A percentile compares a stretch with the other conserved stretches of the same genome.
Conservation (phyloP, 1,140 invertebrate genomes). For the Rhopalosiphum padi region DNA sequence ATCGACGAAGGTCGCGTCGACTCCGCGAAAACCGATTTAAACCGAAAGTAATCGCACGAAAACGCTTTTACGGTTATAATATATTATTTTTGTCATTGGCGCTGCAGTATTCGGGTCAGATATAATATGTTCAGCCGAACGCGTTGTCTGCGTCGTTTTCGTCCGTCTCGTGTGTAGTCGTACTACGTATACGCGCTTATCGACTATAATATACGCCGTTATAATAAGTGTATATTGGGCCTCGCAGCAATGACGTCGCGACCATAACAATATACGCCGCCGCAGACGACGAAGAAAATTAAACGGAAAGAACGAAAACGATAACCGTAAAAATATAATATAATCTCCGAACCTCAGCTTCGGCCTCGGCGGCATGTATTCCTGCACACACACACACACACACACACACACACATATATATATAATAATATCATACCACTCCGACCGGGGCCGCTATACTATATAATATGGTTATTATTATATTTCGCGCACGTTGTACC, state of each 20-base stretch:
- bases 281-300: constrained; percentile 2
- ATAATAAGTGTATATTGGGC: constrained; percentile 49
- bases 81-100: no score
- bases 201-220: not conserved
- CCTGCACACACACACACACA: not conserved
- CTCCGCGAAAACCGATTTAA: not conserved
- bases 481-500: not conserved
- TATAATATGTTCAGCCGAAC: not conserved
- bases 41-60: not conserved
- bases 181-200: not conserved
- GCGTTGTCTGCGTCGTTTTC: not conserved
- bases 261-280: not conserved
- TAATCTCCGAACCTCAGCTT: constrained; percentile 21
- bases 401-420: not conserved
- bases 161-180: not conserved
- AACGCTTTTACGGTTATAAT: not conserved
- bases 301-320: constrained; percentile 44
- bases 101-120: no score
- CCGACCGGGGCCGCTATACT: not conserved
- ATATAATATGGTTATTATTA: constrained; percentile 16
- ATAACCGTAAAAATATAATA: constrained; percentile 51
- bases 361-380: not conserved
- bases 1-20: not conserved
- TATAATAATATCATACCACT: not conserved
- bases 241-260: not conserved